These are phyloP conservation scores for Bactericera cockerelli DNA, from an alignment of 1,140 invertebrate genomes.

Conservation along the genomic window DNA sequence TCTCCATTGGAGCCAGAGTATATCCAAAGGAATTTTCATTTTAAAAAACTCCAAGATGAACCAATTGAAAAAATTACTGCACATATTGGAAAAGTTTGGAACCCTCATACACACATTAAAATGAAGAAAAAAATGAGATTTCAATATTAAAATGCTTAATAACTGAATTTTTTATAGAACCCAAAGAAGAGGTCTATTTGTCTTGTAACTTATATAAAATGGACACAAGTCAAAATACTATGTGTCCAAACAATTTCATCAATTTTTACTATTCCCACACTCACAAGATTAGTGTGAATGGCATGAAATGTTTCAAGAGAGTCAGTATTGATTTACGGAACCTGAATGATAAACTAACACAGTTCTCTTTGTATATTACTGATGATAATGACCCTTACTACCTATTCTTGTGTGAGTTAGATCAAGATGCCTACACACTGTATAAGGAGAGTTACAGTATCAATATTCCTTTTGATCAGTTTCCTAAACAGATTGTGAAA, in stretches of 20 bases:
- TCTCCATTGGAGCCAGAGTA: too few species aligned
- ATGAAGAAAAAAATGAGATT: too few species aligned
- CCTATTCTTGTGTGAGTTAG: conserved; percentile 1
- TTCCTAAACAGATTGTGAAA: neutral
- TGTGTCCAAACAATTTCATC: neutral
- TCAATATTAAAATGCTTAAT: too few species aligned
- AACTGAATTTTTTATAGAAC: too few species aligned
- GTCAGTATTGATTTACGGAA: neutral
- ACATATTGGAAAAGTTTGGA: too few species aligned
- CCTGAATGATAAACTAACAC: neutral
- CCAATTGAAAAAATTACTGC: too few species aligned
- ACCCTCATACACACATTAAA: too few species aligned
- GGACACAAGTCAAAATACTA: too few species aligned
- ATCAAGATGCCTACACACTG: neutral
- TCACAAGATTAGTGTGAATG: neutral
- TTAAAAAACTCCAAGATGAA: too few species aligned
- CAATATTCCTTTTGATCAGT: neutral
- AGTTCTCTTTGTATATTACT: neutral
- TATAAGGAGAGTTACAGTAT: neutral
- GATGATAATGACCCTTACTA: conserved; percentile 4
- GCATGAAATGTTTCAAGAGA: neutral
- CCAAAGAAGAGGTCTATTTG: too few species aligned
- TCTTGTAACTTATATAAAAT: too few species aligned
- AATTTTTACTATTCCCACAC: neutral
- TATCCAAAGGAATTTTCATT: too few species aligned